phyloP scores from a whole-genome alignment of 2,888 invertebrate genomes.

The Spatulosminthurus flaviceps region DNA sequence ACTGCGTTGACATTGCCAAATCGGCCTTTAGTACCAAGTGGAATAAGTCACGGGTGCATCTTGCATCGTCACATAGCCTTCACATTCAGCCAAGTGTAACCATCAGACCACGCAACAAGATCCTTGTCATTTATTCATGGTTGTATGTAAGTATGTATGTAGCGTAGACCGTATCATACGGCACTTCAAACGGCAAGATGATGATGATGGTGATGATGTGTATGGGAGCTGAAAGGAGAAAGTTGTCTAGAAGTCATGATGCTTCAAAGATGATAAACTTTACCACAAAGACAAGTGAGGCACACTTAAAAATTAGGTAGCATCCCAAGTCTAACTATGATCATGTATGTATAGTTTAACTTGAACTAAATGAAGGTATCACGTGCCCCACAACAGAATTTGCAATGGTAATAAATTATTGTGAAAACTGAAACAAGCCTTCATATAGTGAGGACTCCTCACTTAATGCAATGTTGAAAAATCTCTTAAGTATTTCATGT shows the following conservation, averaged over 20 bases:
- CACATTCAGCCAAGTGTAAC: not conserved
- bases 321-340: not conserved
- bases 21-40: slow-evolving; percentile 8
- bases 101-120: not conserved
- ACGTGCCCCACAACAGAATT: slow-evolving; percentile 15
- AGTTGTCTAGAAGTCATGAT: slow-evolving; percentile 11
- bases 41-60: slow-evolving; percentile 3
- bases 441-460: no score
- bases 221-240: slow-evolving; percentile 36
- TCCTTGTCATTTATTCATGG: not conserved
- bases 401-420: slow-evolving; percentile 21
- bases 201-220: slow-evolving; percentile 6
- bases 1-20: slow-evolving; percentile 3
- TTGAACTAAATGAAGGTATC: slow-evolving; percentile 30
- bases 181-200: not conserved
- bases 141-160: no score
- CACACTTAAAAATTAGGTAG: slow-evolving; percentile 42
- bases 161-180: not conserved
- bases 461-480: no score
- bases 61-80: slow-evolving; percentile 8
- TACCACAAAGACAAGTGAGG: slow-evolving; percentile 28
- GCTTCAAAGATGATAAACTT: slow-evolving; percentile 7
- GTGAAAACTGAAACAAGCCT: not conserved
- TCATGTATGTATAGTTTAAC: not conserved
- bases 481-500: no score